A percentile compares a stretch with the other conserved stretches of the same genome.
phyloP scores from a whole-genome alignment of 2,113 vertebrate genomes.

The Gallinago jamesoni region DNA sequence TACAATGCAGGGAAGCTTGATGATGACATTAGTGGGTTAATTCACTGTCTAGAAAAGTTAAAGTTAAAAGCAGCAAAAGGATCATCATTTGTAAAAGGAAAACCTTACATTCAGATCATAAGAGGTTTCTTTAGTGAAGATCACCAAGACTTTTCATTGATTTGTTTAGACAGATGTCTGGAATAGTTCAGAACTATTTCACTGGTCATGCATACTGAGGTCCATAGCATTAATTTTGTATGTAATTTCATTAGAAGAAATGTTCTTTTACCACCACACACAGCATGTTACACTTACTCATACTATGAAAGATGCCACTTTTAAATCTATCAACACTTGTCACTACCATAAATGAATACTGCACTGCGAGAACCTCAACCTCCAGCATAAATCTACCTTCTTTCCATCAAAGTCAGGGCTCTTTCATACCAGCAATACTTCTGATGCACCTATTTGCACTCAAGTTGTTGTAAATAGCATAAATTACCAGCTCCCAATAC shows the following conservation, averaged over 20 bases:
- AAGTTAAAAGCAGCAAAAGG: not conserved
- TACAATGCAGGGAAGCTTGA: not conserved
- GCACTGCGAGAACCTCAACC: not conserved
- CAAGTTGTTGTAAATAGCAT: not conserved
- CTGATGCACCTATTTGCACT: not conserved
- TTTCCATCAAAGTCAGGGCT: not conserved
- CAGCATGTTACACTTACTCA: not conserved
- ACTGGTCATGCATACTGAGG: not conserved
- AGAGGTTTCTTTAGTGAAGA: not conserved
- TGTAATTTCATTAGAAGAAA: constrained; percentile 17
- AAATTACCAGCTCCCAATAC: not conserved
- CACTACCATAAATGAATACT: not conserved
- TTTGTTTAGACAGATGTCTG: constrained; percentile 12
- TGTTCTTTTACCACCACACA: not conserved
- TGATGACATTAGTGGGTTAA: not conserved
- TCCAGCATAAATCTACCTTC: not conserved
- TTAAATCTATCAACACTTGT: not conserved
- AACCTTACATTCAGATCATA: not conserved
- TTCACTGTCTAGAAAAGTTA: not conserved
- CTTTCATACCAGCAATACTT: not conserved
- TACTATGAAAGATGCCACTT: not conserved
- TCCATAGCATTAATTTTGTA: constrained; percentile 4
- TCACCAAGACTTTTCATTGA: not conserved
- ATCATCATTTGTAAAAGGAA: not conserved
- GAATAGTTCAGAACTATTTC: not conserved